phyloP scores from a whole-genome alignment of 2,888 invertebrate species.

The Drosophila anomalata region DNA sequence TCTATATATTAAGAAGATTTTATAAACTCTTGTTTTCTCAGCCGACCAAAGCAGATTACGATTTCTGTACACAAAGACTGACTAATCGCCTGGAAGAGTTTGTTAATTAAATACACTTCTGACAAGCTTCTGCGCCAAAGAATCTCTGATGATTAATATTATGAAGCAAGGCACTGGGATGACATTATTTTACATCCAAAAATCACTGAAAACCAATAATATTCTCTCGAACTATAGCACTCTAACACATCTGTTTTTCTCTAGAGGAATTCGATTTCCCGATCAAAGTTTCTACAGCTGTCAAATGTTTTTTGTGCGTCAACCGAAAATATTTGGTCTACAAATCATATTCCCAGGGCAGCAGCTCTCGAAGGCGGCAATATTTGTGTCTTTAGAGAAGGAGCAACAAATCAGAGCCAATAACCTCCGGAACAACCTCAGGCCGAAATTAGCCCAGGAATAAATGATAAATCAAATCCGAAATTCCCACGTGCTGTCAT shows the following conservation, averaged over 20 bases:
- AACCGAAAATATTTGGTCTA: conserved; percentile 22
- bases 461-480: conserved; percentile 17
- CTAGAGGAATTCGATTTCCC: conserved; percentile 22
- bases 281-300: conserved; percentile 37
- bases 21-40: not conserved
- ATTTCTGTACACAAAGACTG: not conserved
- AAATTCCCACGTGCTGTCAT: conserved; percentile 25
- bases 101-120: not conserved
- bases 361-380: not conserved
- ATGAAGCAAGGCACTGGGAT: not conserved
- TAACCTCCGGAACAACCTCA: conserved; percentile 9
- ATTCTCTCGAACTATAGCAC: not conserved
- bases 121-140: not conserved
- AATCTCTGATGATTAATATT: not conserved
- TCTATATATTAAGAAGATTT: not conserved
- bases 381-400: conserved; percentile 2
- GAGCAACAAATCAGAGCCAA: conserved; percentile 1
- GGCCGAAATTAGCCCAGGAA: not conserved
- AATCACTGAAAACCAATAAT: not conserved
- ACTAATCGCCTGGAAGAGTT: not conserved
- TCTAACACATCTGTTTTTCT: conserved; percentile 22
- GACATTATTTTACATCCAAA: not conserved
- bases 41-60: too few species aligned
- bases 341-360: conserved; percentile 24
- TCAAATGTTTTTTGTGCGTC: conserved; percentile 32